Conservation (phyloP, 2,888 invertebrate species). For the Plebejus melissa region DNA sequence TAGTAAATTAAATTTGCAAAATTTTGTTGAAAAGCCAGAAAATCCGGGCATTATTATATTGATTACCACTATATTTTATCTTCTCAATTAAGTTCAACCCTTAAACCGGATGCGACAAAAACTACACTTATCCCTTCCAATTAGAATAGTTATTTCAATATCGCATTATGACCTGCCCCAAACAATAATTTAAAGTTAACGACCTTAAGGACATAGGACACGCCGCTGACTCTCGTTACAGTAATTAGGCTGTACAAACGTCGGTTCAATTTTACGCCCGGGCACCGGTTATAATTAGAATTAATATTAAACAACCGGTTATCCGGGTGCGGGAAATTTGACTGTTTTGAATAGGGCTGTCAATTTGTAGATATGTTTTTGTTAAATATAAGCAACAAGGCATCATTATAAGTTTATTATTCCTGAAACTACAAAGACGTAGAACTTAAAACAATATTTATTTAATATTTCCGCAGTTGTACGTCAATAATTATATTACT, state of each 20-base stretch:
- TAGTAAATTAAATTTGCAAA: too few relatives aligned
- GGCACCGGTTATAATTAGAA: constrained; percentile 40
- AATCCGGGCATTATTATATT: not conserved
- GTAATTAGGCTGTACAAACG: constrained; percentile 43
- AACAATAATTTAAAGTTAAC: constrained; percentile 13
- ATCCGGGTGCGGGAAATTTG: constrained; percentile 26
- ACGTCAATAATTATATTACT: too few relatives aligned
- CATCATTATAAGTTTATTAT: too few relatives aligned
- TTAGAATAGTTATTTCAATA: not conserved
- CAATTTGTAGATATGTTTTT: not conserved
- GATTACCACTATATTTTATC: not conserved
- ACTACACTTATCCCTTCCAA: not conserved
- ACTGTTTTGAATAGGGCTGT: constrained; percentile 6
- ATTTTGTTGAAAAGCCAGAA: not conserved
- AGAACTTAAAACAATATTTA: too few relatives aligned
- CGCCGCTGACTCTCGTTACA: constrained; percentile 35
- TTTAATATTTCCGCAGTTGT: too few relatives aligned
- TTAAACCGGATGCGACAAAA: not conserved
- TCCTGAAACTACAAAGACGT: too few relatives aligned
- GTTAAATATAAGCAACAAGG: too few relatives aligned
- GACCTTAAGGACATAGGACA: constrained; percentile 7
- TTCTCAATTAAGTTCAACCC: not conserved
- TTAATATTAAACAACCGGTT: constrained; percentile 40
- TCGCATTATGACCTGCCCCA: not conserved
- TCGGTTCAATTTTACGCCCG: constrained; percentile 41